A percentile compares a stretch with the other conserved stretches of the same genome.
phyloP scores from a whole-genome alignment of 2,797 vertebrate species.

The Taeniopygia guttata region DNA sequence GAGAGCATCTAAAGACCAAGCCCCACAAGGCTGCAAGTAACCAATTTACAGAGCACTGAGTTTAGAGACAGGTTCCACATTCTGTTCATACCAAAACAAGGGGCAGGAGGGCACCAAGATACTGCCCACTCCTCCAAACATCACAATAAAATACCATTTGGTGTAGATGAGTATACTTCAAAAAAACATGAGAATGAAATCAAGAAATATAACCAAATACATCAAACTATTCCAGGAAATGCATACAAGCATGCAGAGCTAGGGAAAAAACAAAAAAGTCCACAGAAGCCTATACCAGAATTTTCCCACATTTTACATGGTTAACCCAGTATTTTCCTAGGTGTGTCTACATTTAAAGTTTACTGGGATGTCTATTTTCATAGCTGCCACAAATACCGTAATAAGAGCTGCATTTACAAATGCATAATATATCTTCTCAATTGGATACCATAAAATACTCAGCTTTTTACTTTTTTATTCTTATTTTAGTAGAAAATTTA shows the following conservation, averaged over 20 bases:
- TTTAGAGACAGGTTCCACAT: not conserved
- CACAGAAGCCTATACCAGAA: not conserved
- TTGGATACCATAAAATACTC: not conserved
- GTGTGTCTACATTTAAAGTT: not conserved
- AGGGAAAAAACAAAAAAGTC: not conserved
- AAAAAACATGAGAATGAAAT: not conserved
- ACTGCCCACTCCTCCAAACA: accelerated
- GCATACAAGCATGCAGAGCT: not conserved
- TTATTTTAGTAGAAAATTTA: not conserved
- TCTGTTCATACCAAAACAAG: not conserved
- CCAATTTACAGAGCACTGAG: not conserved
- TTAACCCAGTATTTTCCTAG: not conserved
- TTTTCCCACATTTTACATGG: not conserved
- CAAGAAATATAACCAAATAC: not conserved
- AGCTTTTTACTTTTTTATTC: not conserved
- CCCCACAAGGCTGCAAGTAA: not conserved
- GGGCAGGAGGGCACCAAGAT: accelerated
- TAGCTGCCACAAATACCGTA: not conserved
- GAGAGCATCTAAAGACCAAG: not conserved
- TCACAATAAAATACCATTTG: not conserved
- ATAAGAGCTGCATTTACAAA: not conserved
- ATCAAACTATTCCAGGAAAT: not conserved
- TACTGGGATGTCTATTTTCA: not conserved
- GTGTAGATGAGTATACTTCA: not conserved
- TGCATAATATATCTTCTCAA: not conserved